Evolutionary conservation across 1,140 invertebrate genomes (phyloP).

Genomic region (Liolophura sinensis): DNA sequence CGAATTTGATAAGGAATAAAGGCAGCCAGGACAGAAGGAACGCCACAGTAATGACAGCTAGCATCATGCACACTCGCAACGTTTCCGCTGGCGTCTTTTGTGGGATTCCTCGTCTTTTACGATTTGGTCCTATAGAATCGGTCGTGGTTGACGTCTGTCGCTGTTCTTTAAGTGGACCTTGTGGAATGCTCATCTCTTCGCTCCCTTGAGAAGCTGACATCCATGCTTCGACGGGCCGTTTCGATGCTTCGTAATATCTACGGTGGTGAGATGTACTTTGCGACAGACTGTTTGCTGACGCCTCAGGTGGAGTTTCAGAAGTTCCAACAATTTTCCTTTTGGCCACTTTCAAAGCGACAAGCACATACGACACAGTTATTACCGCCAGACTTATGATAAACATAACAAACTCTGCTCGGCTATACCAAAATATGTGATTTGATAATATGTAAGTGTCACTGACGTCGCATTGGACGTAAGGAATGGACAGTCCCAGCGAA

Average conservation of each 20-base stretch:
- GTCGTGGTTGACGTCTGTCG: background rate
- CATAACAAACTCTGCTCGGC: slow-evolving; percentile 1
- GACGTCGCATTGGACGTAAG: background rate
- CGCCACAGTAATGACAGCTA: slow-evolving; percentile 17
- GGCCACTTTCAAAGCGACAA: slow-evolving; percentile 11
- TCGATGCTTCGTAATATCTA: too few species aligned
- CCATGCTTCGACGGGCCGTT: background rate
- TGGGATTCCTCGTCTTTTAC: background rate
- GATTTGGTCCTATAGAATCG: background rate
- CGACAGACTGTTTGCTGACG: too few species aligned
- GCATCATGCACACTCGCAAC: slow-evolving; percentile 17
- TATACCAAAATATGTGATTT: slow-evolving; percentile 14
- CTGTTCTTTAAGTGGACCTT: background rate
- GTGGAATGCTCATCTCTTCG: background rate
- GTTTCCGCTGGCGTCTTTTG: background rate
- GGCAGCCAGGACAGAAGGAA: slow-evolving; percentile 24
- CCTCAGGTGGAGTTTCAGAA: too few species aligned
- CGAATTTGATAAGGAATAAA: slow-evolving; percentile 15
- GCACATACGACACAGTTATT: slow-evolving; percentile 11
- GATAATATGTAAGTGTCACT: background rate
- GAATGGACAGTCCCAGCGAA: too few species aligned
- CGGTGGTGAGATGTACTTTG: too few species aligned
- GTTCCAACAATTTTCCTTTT: too few species aligned
- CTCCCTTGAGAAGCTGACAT: background rate
- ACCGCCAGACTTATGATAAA: slow-evolving; percentile 5